A percentile compares a stretch with the other conserved stretches of the same genome.
These are phyloP conservation scores for Erebia palarica DNA, from an alignment of 2,888 invertebrate genomes.

Conservation along the genomic window DNA sequence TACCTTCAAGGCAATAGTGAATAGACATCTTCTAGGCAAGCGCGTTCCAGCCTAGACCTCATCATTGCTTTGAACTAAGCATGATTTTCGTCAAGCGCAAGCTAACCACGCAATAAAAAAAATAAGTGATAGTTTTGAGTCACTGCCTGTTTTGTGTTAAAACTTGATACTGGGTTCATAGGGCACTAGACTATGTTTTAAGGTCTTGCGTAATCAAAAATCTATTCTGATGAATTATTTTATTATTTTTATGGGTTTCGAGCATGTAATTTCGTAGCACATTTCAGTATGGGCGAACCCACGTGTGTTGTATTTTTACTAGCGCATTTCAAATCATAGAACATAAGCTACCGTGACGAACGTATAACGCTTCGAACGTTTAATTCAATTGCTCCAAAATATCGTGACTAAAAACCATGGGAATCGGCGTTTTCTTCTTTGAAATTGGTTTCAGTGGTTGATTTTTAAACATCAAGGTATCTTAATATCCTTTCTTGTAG, in stretches of 20 bases:
- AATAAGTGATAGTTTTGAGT: no score
- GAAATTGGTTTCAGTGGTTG: conserved; percentile 14
- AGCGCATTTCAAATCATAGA: conserved; percentile 33
- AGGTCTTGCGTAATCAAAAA: no score
- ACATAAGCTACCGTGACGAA: conserved; percentile 39
- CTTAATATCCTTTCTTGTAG: background rate
- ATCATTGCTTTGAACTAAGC: no score
- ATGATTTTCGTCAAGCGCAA: no score
- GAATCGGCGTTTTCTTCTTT: conserved; percentile 40
- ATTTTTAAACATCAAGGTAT: background rate
- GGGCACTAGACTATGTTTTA: no score
- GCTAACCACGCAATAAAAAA: no score
- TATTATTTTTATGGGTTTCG: background rate
- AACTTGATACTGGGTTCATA: no score
- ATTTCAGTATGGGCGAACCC: conserved; percentile 1
- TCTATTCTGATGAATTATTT: background rate
- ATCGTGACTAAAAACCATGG: conserved; percentile 45
- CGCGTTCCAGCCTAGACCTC: no score
- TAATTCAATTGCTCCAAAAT: conserved; percentile 39
- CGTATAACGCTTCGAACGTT: conserved; percentile 35
- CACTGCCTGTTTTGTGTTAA: no score
- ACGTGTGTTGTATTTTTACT: conserved; percentile 16
- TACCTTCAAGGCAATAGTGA: no score
- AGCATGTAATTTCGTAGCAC: background rate
- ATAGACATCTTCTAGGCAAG: no score